Evolutionary conservation across 30 jellyfish, hydroid and myxozoan species (phyloP), one percentile per base, ranked within the genome.

Genomic region (Pelagia noctiluca): DNA sequence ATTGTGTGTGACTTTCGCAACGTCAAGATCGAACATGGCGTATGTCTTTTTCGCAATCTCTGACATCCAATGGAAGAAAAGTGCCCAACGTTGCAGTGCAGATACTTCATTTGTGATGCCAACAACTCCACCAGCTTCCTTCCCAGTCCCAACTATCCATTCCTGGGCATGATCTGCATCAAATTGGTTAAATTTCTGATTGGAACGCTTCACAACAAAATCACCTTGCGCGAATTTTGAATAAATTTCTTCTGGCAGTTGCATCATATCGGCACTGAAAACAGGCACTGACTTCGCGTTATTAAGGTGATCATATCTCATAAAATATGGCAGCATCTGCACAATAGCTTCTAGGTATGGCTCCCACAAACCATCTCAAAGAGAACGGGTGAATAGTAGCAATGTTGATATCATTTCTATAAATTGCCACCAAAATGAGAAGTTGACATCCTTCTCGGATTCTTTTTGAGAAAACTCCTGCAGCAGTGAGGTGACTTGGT

Each of bases 371-470:
- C 57, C 8, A 42, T 42, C 57, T 42, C 57, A 16, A 42, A 42
- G 57, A 42, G 57, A 42, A 42, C 57, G 57, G 57, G 57, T 42
- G 57, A 42, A 42, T 42, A 42, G 57, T 42, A 42, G 57, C 57
- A 42, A 42, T 42, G 57, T 42, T 8, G 57, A 42, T 42, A 42
- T 42, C 57, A 42, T 42, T 42, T 42, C 57, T 42, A 42, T 5
- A 42, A 5, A 42, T 42, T 42, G 57, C 16, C 57, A 42, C 57
- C 57, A 42, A 42, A 42, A 42, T 42, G 57, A 42, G 57, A 42
- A 42, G 16, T 42, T 42, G 57, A 42, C 57, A 42, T 42, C 16
- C 57, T 42, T 42, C 57, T 42, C 57, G 57, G 57, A 42, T 42
- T 42, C 57, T 5, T 42, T 8, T 42, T 42, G 57, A 42, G 57